These are phyloP conservation scores for Argyra leucocephala DNA, from an alignment of 2,888 invertebrate species.

Conservation along the genomic window DNA sequence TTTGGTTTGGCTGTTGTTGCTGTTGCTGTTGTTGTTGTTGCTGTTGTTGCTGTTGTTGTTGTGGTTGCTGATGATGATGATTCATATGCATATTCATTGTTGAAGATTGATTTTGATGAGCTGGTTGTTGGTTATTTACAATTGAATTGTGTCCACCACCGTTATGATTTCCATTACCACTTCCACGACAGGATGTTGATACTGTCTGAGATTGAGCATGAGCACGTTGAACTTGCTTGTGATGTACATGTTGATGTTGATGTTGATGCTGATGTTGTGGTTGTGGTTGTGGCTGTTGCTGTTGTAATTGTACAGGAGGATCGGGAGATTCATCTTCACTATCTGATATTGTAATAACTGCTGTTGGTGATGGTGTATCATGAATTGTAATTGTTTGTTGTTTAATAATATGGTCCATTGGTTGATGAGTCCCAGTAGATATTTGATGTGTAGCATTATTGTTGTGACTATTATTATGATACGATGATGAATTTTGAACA, in stretches of 20 bases:
- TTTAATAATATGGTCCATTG: constrained; percentile 31
- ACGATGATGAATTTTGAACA: constrained; percentile 16
- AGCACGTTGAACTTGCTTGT: constrained; percentile 37
- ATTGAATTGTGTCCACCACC: constrained; percentile 19
- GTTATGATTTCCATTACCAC: constrained; percentile 22
- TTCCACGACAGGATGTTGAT: constrained; percentile 33
- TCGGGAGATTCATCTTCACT: constrained; percentile 76
- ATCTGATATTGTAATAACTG: constrained; percentile 91
- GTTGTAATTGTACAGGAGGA: constrained; percentile 21
- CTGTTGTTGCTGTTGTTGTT: constrained; percentile 36
- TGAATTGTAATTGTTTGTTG: constrained; percentile 85
- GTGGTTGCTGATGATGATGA: constrained; percentile 45
- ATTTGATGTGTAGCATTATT: constrained; percentile 7
- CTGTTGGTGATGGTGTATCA: constrained; percentile 90
- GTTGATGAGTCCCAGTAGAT: constrained; percentile 23
- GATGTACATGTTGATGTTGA: constrained; percentile 28
- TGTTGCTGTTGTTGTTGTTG: constrained; percentile 38
- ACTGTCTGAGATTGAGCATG: constrained; percentile 41
- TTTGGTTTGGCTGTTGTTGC: constrained; percentile 43
- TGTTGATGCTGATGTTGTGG: background rate
- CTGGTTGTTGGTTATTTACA: constrained; percentile 29
- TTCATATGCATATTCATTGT: constrained; percentile 28
- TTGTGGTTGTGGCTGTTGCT: constrained; percentile 25
- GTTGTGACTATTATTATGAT: constrained; percentile 21
- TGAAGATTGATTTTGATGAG: constrained; percentile 25